Evolutionary conservation across 2,888 invertebrate genomes (phyloP).

Genomic region (Torymus tubicola): DNA sequence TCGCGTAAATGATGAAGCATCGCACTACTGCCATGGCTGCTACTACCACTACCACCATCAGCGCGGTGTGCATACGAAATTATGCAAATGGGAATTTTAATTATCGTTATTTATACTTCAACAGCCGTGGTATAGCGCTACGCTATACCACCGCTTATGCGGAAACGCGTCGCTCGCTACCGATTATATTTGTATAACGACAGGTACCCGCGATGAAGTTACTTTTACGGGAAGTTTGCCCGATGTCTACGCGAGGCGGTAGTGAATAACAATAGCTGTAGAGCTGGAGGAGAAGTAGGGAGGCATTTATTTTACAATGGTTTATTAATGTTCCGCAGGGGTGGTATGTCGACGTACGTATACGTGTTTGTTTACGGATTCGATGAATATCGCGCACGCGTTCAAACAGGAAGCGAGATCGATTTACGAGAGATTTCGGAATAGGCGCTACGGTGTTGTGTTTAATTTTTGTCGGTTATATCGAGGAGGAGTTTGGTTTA

Average conservation of each 20-base stretch:
- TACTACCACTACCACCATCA: not conserved
- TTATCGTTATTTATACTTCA: slow-evolving; percentile 53
- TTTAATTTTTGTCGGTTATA: not conserved
- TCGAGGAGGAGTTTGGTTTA: too few relatives aligned
- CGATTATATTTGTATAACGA: slow-evolving; percentile 21
- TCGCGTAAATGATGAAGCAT: slow-evolving; percentile 40
- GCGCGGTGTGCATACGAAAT: slow-evolving; percentile 17
- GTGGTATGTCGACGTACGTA: too few relatives aligned
- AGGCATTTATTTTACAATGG: slow-evolving; percentile 37
- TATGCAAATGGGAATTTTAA: slow-evolving; percentile 55
- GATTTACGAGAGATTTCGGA: slow-evolving; percentile 27
- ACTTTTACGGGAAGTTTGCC: slow-evolving; percentile 35
- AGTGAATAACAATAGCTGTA: slow-evolving; percentile 14
- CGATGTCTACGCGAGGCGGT: slow-evolving; percentile 7
- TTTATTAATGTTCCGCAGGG: slow-evolving; percentile 28
- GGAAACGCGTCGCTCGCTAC: not conserved
- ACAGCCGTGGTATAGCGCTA: not conserved
- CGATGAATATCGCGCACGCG: slow-evolving; percentile 33
- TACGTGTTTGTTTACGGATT: slow-evolving; percentile 35
- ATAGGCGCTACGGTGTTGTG: not conserved
- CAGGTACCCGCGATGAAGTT: not conserved
- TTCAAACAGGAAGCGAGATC: slow-evolving; percentile 25
- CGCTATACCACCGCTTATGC: not conserved
- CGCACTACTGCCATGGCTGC: slow-evolving; percentile 4
- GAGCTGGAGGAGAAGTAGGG: not conserved